Percentiles rank a stretch among this genome's conserved stretches.
phyloP scores from a whole-genome alignment of 1,140 invertebrate species.

The Papilio glaucus region DNA sequence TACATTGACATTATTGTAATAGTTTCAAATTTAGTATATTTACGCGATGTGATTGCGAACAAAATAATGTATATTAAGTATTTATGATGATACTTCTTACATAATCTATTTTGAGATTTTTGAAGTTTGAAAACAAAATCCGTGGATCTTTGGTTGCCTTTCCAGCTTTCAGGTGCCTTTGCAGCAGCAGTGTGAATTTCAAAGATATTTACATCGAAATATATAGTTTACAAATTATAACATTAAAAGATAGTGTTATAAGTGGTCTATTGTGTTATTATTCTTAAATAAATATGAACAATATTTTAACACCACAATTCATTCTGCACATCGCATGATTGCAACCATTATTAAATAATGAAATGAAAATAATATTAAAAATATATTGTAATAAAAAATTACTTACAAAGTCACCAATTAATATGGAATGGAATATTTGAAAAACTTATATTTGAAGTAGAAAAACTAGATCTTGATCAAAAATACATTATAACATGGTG shows the following conservation, averaged over 20 bases:
- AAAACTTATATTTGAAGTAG: background rate
- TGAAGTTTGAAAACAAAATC: background rate
- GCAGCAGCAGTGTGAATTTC: background rate
- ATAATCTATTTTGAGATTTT: no score
- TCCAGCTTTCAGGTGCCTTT: background rate
- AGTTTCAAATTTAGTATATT: no score
- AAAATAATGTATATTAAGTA: no score
- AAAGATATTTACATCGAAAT: background rate
- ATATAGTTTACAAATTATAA: background rate
- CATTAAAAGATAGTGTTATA: no score
- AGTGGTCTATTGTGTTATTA: background rate
- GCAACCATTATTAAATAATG: background rate
- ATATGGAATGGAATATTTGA: background rate
- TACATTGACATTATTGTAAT: background rate
- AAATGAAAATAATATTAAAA: background rate
- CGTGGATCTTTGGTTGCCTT: background rate
- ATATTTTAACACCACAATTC: background rate
- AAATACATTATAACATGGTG: background rate
- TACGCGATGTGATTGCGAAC: no score
- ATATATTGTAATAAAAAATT: background rate
- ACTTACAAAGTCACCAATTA: conserved; percentile 1
- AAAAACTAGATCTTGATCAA: background rate
- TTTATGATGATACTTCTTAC: no score
- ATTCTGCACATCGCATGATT: background rate
- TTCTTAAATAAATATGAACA: background rate